These are phyloP conservation scores for Ernsta delagoae DNA, from an alignment of 2,888 invertebrate genomes.

Conservation along the genomic window DNA sequence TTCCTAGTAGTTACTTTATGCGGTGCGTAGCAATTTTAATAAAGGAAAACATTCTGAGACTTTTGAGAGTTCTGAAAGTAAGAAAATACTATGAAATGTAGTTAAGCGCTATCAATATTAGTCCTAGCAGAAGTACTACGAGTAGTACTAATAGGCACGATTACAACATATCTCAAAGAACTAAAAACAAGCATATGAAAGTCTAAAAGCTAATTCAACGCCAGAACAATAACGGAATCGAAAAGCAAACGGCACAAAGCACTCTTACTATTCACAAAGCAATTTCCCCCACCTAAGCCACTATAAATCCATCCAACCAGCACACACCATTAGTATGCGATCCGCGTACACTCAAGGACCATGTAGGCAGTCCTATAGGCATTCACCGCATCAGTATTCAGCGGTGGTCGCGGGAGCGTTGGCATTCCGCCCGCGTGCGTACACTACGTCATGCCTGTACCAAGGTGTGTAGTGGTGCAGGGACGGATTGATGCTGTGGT, in stretches of 20 bases:
- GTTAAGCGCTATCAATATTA: too few relatives aligned
- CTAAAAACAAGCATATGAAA: neutral
- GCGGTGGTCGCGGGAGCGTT: slow-evolving; percentile 47
- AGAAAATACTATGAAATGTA: too few relatives aligned
- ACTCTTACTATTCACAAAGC: slow-evolving; percentile 37
- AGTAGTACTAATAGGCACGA: neutral
- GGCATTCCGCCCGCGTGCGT: slow-evolving; percentile 68
- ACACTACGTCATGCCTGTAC: slow-evolving; percentile 78
- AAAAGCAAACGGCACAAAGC: slow-evolving; percentile 23
- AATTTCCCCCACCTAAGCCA: slow-evolving; percentile 21
- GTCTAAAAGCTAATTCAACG: neutral
- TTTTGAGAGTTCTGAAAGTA: too few relatives aligned
- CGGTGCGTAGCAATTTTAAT: too few relatives aligned
- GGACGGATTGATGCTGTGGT: slow-evolving; percentile 50
- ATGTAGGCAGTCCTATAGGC: slow-evolving; percentile 47
- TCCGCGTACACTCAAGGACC: slow-evolving; percentile 48
- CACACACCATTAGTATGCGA: slow-evolving; percentile 40
- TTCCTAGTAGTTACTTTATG: too few relatives aligned
- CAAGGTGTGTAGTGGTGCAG: slow-evolving; percentile 61
- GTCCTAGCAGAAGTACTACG: too few relatives aligned
- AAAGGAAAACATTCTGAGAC: too few relatives aligned
- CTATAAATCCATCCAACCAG: slow-evolving; percentile 38
- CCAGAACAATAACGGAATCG: slow-evolving; percentile 22
- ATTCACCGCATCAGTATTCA: slow-evolving; percentile 65
- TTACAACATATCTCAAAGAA: neutral